phyloP scores from a whole-genome alignment of 1,140 invertebrate species.

The Charaxes varanes region DNA sequence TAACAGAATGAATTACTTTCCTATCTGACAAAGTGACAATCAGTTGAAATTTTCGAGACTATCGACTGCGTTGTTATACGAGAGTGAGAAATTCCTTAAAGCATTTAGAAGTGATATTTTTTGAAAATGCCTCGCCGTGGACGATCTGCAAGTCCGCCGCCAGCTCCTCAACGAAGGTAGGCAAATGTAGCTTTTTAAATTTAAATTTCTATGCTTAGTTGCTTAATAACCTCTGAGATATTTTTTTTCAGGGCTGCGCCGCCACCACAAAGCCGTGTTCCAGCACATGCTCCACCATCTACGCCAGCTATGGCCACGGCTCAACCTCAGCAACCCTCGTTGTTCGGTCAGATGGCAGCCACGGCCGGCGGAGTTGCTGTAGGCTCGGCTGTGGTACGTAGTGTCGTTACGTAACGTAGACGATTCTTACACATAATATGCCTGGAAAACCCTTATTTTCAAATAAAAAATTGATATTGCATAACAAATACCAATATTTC shows the following conservation, averaged over 20 bases:
- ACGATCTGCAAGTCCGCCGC: slow-evolving; percentile 81
- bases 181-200: no score
- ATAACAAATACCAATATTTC: slow-evolving; percentile 7
- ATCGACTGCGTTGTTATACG: no score
- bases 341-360: slow-evolving; percentile 92
- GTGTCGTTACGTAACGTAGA: slow-evolving; percentile 47
- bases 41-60: no score
- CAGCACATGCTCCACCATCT: slow-evolving; percentile 74
- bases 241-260: slow-evolving; percentile 66
- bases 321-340: slow-evolving; percentile 75
- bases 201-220: background rate
- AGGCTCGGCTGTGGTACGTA: slow-evolving; percentile 85
- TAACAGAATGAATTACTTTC: no score
- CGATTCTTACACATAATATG: background rate
- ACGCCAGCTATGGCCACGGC: slow-evolving; percentile 53
- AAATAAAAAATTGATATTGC: slow-evolving; percentile 2
- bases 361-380: slow-evolving; percentile 93
- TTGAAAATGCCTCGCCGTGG: slow-evolving; percentile 83
- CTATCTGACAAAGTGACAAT: no score
- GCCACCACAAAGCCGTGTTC: slow-evolving; percentile 61
- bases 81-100: slow-evolving; percentile 4
- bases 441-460: background rate
- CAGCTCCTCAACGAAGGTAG: slow-evolving; percentile 76
- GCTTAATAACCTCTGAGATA: slow-evolving; percentile 28
- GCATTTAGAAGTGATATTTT: slow-evolving; percentile 17